Evolutionary conservation across 1,140 invertebrate genomes (phyloP), one percentile per base, ranked within the genome.

Genomic region (Ooceraea biroi): DNA sequence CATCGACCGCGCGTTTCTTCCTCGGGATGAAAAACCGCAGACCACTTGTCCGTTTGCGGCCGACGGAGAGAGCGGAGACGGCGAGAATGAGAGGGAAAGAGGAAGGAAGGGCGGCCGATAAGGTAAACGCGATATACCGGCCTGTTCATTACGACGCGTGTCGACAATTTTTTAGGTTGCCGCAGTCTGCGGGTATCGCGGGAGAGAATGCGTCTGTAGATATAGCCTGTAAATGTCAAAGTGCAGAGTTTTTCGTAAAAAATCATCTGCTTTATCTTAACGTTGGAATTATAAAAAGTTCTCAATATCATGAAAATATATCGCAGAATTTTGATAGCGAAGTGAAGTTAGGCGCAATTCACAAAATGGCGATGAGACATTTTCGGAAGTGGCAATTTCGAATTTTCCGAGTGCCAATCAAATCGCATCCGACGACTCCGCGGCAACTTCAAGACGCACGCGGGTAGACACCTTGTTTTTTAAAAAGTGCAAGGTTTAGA

Each of bases 101-200:
- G 55, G 52, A 48, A 83, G 44, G 36, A 48, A 41, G 41, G 65
- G 5, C 25, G 22, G 30, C 58, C 44, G 73, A 76, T 63, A 50
- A 63, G 73, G 19, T 17, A 50, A 48, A 63, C n/a, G 66, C 58
- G 78, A 61, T 83, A 63, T 60, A 76, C 60, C 52, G 72, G 22
- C 78, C 46, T 46, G 68, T 55, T 55, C 74, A 74, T 84, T 80
- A 74, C 68, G 57, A 55, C n/a, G 69, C 68, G 82, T 86, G 84
- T 86, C 66, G 58, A 69, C 48, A 63, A 86, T 88, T 86, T 88
- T 86, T 88, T 72, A 74, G 65, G 41, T 78, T 19, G 48, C 19
- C 63, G 52, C 36, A 85, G 68, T 73, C 71, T 41, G 50, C 30
- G 58, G 12, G 65, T 63, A 36, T 8, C 27, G 7, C 27, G 65